phyloP scores from a whole-genome alignment of 2,113 vertebrate genomes.

The Isichthys henryi region DNA sequence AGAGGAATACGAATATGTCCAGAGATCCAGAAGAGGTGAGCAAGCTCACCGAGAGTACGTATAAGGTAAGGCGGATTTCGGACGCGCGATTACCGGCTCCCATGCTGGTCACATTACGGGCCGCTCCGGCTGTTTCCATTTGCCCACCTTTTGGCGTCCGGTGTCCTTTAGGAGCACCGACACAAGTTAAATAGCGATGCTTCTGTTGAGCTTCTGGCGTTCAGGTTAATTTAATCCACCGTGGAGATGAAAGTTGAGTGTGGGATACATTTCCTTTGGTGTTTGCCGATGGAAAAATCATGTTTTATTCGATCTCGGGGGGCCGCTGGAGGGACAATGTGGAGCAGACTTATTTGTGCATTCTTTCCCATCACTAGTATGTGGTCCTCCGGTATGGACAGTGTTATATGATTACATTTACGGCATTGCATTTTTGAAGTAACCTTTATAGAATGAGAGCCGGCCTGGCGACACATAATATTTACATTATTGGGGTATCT shows the following conservation, averaged over 20 bases:
- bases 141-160: background rate
- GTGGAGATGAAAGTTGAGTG: background rate
- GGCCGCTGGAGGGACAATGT: background rate
- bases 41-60: constrained; percentile 86
- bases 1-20: constrained; percentile 63
- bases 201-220: background rate
- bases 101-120: background rate
- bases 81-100: background rate
- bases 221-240: background rate
- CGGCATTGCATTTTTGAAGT: background rate
- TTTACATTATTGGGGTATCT: background rate
- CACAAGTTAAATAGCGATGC: background rate
- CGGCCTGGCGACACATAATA: too few relatives aligned
- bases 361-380: background rate
- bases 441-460: background rate
- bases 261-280: background rate
- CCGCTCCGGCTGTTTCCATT: background rate
- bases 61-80: constrained; percentile 63
- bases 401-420: background rate
- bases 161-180: background rate
- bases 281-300: background rate
- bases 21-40: constrained; percentile 79
- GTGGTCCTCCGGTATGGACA: background rate
- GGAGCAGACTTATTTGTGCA: background rate
- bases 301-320: background rate